Evolutionary conservation across 2,797 vertebrate genomes (phyloP).

Genomic region (Gymnothorax reevesii): DNA sequence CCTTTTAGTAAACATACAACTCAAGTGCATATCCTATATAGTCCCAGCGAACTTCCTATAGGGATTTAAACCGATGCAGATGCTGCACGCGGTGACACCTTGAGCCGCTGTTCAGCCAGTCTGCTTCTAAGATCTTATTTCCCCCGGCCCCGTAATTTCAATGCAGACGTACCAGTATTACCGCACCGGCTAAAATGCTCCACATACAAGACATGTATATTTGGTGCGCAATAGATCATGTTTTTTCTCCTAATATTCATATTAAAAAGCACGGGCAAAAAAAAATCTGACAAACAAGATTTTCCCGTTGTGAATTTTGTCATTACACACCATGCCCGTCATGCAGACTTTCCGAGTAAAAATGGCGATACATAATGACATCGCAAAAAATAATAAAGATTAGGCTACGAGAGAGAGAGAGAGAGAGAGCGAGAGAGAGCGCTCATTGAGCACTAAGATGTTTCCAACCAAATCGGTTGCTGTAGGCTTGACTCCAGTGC

Average conservation of each 20-base stretch:
- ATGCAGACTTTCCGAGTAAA: neutral
- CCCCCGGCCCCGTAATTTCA: neutral
- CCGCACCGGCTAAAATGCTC: neutral
- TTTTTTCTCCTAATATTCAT: neutral
- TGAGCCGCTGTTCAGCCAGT: neutral
- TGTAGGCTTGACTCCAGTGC: constrained; percentile 45
- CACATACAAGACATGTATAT: neutral
- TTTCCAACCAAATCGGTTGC: constrained; percentile 51
- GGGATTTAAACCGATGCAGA: neutral
- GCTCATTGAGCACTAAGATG: constrained; percentile 14
- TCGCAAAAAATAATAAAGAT: neutral
- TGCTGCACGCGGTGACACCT: neutral
- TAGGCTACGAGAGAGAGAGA: constrained; percentile 6
- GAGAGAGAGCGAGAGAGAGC: constrained; percentile 30
- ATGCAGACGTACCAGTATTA: neutral
- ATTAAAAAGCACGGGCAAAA: neutral
- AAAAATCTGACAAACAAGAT: neutral
- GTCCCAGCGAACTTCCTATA: neutral
- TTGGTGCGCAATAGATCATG: neutral
- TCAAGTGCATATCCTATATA: neutral
- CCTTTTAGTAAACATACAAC: neutral
- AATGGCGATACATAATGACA: neutral
- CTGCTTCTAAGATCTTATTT: neutral
- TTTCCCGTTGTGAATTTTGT: neutral
- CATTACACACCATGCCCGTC: neutral